Evolutionary conservation across 2,113 vertebrate genomes (phyloP), one percentile per base, ranked within the genome.

Genomic region (Ascaphus truei): DNA sequence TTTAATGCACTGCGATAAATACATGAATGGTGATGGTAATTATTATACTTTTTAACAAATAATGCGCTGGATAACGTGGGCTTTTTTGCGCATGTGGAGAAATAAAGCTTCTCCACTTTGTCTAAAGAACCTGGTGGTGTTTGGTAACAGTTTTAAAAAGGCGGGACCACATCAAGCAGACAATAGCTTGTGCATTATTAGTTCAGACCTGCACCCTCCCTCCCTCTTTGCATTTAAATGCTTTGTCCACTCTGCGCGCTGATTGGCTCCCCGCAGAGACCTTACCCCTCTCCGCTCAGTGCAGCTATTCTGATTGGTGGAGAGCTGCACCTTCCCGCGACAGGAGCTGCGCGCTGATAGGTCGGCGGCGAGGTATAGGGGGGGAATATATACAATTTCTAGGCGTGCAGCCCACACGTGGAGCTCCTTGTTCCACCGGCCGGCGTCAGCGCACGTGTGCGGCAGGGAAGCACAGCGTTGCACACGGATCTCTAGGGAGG

Each of bases 381-480:
- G 13, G 33, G 47, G 36, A 57, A 5, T 18, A 5, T 18, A 60
- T 48, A 50, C 37, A 55, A 60, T 48, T 60, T 48, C 23, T 27
- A 33, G 60, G 41, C 31, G 31, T 22, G 5, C 22, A 4, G 45
- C 29, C 43, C 66, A 58, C 66, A 60, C 56, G 66, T 59, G 56
- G 66, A 39, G 55, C 22, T 51, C 41, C 26, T 60, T 68, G 55
- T 69, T 58, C 56, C 51, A 58, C 43, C 41, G 43, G 66, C 53
- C 22, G 15, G 12, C 18, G 39, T 30, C 2, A 39, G 3, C 7
- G 26, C 1, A 25, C 27, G 52, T n/a, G 26, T 53, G 36, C 36
- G 36, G 26, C 10, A 8, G 16, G 53, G 26, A 3, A 3, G 11
- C 6, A 18, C 2, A 33, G 8, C n/a, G 13, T 1, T 9, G 13